Conservation (phyloP, 1,140 invertebrate species). For the Drosophila mayri region DNA sequence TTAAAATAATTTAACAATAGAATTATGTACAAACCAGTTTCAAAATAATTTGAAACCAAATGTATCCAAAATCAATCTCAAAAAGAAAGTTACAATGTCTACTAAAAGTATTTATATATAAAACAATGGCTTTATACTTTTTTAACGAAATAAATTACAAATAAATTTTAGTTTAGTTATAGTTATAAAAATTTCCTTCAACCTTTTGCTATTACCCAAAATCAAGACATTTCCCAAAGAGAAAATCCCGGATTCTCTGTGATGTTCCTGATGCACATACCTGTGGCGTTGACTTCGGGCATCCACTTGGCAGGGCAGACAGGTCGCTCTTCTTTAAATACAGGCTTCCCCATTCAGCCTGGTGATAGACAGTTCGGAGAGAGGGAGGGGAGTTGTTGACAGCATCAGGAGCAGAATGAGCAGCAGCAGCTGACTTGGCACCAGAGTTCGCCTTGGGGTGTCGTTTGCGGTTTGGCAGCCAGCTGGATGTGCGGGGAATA, state of each 20-base stretch:
- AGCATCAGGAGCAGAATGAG: slow-evolving; percentile 20
- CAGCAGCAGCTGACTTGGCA: slow-evolving; percentile 39
- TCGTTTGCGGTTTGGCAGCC: slow-evolving; percentile 42
- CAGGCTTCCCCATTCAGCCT: slow-evolving; percentile 22
- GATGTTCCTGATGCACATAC: slow-evolving; percentile 27
- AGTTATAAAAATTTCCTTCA: too few relatives aligned
- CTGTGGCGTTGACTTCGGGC: slow-evolving; percentile 46
- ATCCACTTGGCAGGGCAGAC: slow-evolving; percentile 42
- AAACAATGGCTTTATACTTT: neutral
- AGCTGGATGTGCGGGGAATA: slow-evolving; percentile 8
- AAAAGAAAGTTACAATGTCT: too few relatives aligned
- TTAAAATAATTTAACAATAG: too few relatives aligned
- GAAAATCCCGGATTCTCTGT: neutral
- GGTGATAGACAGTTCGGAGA: slow-evolving; percentile 54
- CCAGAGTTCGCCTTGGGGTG: slow-evolving; percentile 40
- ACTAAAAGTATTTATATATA: neutral
- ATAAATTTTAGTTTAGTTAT: neutral
- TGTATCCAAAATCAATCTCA: too few relatives aligned
- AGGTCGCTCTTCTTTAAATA: slow-evolving; percentile 35
- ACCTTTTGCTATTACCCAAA: neutral
- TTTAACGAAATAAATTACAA: neutral
- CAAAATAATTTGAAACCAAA: too few relatives aligned
- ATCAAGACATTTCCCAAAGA: neutral
- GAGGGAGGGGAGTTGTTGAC: slow-evolving; percentile 37
- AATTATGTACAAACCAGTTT: too few relatives aligned